phyloP scores from a whole-genome alignment of 2,113 vertebrate species.

The Ursus arctos region DNA sequence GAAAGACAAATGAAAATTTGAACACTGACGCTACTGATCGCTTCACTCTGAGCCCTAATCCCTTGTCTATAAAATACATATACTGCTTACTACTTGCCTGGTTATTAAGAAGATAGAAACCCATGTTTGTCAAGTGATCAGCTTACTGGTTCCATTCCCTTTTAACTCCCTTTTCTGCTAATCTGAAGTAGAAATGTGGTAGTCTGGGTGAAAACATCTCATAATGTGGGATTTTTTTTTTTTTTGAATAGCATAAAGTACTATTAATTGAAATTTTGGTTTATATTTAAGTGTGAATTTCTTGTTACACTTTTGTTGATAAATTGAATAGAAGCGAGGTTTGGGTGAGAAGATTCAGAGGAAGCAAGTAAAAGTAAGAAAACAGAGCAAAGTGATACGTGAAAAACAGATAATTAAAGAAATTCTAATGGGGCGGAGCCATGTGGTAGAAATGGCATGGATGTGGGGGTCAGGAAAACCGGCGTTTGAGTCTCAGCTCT shows the following conservation, averaged over 20 bases:
- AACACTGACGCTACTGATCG: neutral
- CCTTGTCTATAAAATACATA: neutral
- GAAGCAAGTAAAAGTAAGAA: neutral
- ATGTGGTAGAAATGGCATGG: neutral
- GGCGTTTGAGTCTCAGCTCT: neutral
- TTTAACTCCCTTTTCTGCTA: neutral
- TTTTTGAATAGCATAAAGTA: neutral
- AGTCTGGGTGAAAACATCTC: neutral
- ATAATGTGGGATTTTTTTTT: neutral
- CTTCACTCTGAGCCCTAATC: neutral
- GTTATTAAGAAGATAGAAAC: neutral
- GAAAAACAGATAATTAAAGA: neutral
- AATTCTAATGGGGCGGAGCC: neutral
- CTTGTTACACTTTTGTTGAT: neutral
- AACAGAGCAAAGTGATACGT: neutral
- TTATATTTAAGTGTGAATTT: constrained; percentile 8
- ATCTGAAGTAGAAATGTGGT: constrained; percentile 6
- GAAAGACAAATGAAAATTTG: neutral
- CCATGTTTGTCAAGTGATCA: neutral
- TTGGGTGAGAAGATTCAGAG: neutral
- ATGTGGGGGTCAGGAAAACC: neutral
- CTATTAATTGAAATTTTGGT: neutral
- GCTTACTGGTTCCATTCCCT: neutral
- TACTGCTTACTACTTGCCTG: neutral
- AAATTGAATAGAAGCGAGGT: neutral